Conservation (phyloP, 2,113 vertebrate genomes). For the Lampris megalopsis region DNA sequence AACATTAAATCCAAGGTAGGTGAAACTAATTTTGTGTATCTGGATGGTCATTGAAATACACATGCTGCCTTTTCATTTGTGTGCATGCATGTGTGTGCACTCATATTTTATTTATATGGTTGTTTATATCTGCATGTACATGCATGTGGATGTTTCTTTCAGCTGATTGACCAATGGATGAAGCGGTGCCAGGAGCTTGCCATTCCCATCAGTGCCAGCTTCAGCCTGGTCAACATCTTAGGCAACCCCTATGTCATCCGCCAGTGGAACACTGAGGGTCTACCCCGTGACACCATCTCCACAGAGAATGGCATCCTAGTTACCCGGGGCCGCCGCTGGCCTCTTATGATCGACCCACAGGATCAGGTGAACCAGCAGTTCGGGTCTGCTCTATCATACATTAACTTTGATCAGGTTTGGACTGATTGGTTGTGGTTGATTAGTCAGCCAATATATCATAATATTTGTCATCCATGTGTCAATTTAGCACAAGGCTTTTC, state of each 20-base stretch:
- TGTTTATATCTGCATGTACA: not conserved
- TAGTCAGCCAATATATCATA: too few species aligned
- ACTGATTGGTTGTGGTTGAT: not conserved
- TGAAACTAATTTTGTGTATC: not conserved
- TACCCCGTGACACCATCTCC: constrained; percentile 86
- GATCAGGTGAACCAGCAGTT: constrained; percentile 81
- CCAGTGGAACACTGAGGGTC: constrained; percentile 88
- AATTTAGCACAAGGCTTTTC: too few species aligned
- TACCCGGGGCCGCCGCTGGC: constrained; percentile 86
- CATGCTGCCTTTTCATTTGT: not conserved
- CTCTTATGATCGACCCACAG: constrained; percentile 91
- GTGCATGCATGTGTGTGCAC: not conserved
- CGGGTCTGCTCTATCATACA: not conserved
- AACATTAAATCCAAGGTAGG: too few species aligned
- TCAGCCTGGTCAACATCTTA: constrained; percentile 86
- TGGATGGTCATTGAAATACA: not conserved
- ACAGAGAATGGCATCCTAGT: constrained; percentile 90
- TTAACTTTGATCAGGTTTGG: not conserved
- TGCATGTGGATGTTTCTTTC: constrained; percentile 25
- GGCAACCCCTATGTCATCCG: constrained; percentile 87
- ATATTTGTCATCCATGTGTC: too few species aligned
- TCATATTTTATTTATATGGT: not conserved
- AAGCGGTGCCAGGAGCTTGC: constrained; percentile 80
- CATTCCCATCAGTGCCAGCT: constrained; percentile 85
- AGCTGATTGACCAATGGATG: constrained; percentile 88